A percentile compares a stretch with the other conserved stretches of the same genome.
phyloP scores from a whole-genome alignment of 2,113 vertebrate species.

The Spermophilus dauricus region DNA sequence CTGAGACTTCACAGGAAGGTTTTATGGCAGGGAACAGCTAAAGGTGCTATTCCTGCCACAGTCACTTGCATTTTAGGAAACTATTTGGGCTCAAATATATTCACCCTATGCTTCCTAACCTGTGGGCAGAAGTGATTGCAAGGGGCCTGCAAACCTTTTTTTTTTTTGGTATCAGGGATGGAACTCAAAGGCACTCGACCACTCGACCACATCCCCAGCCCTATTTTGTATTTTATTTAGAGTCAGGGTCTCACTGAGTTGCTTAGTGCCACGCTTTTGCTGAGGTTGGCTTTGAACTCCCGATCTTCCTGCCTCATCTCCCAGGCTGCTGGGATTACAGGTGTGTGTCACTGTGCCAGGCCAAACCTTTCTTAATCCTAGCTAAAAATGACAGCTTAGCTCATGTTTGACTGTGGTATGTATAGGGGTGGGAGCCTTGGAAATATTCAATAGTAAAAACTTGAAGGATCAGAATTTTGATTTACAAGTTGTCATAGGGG shows the following conservation, averaged over 20 bases:
- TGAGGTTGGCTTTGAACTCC: too few species aligned
- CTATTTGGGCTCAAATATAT: not conserved
- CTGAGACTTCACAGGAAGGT: not conserved
- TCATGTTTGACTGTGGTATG: not conserved
- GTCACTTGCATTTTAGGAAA: slow-evolving; percentile 24
- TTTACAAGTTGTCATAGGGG: not conserved
- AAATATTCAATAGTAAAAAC: not conserved
- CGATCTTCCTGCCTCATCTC: too few species aligned
- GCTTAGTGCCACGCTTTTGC: too few species aligned
- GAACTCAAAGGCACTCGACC: too few species aligned
- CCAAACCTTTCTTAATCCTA: not conserved
- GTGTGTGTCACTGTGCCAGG: too few species aligned
- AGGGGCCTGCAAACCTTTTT: not conserved
- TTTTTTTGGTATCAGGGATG: too few species aligned
- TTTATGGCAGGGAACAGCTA: not conserved
- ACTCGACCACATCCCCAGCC: too few species aligned
- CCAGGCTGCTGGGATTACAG: too few species aligned
- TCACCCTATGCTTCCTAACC: not conserved
- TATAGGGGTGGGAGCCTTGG: not conserved
- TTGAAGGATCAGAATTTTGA: not conserved
- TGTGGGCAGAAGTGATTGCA: not conserved
- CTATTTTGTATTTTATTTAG: too few species aligned
- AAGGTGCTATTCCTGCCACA: not conserved
- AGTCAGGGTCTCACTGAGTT: too few species aligned
- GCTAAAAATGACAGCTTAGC: not conserved